phyloP scores from a whole-genome alignment of 2,888 invertebrate species.

The Agonopterix heracliana region DNA sequence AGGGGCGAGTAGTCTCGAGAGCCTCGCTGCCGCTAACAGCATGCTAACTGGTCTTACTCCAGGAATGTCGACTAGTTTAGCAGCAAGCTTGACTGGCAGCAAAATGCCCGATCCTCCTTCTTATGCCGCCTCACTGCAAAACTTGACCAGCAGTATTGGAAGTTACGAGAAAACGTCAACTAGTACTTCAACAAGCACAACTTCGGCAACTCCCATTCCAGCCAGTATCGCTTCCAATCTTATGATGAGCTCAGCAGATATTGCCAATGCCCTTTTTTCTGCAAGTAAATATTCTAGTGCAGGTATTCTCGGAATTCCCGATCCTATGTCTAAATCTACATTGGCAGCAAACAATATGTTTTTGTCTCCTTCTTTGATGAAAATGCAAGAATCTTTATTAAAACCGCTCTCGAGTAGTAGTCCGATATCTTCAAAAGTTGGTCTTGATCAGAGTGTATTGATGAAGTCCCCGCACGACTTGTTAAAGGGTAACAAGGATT shows the following conservation, averaged over 20 bases:
- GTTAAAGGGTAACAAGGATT: slow-evolving; percentile 63
- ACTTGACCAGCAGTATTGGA: slow-evolving; percentile 55
- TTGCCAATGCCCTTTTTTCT: slow-evolving; percentile 81
- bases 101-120: slow-evolving; percentile 68
- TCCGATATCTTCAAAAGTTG: slow-evolving; percentile 66
- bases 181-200: slow-evolving; percentile 66
- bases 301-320: slow-evolving; percentile 80
- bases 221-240: slow-evolving; percentile 77
- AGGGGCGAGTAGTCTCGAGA: slow-evolving; percentile 59
- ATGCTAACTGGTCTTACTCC: slow-evolving; percentile 62
- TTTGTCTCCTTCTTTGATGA: slow-evolving; percentile 82
- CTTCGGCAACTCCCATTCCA: slow-evolving; percentile 67
- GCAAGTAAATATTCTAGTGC: slow-evolving; percentile 79
- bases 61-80: slow-evolving; percentile 57
- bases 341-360: slow-evolving; percentile 88
- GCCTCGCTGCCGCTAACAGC: slow-evolving; percentile 69
- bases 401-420: slow-evolving; percentile 78
- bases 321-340: slow-evolving; percentile 85
- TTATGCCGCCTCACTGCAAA: slow-evolving; percentile 64
- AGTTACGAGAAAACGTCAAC: slow-evolving; percentile 63
- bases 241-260: slow-evolving; percentile 79
- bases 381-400: slow-evolving; percentile 80
- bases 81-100: slow-evolving; percentile 55
- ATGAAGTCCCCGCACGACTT: slow-evolving; percentile 68
- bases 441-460: slow-evolving; percentile 56